Evolutionary conservation across 2,797 vertebrate species (phyloP).

Genomic region (Adelosebastes latens): DNA sequence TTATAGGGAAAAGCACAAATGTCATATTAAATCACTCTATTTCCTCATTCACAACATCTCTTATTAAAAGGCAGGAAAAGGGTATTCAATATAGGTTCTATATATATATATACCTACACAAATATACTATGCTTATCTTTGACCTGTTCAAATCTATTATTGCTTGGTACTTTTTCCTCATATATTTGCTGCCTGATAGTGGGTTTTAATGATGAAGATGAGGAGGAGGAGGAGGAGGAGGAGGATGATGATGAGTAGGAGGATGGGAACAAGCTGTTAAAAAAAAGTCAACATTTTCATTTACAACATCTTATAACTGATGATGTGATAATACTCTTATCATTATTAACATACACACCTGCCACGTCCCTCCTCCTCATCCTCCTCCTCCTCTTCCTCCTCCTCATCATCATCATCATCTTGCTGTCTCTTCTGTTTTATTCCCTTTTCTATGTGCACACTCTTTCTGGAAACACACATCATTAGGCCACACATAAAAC

Average conservation of each 20-base stretch:
- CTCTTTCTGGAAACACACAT: slow-evolving; percentile 3
- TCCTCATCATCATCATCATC: slow-evolving; percentile 13
- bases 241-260: slow-evolving; percentile 8
- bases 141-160: no score
- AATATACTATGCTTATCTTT: no score
- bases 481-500: neutral
- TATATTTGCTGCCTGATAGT: neutral
- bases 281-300: neutral
- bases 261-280: neutral
- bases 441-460: neutral
- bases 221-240: neutral
- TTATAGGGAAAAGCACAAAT: no score
- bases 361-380: slow-evolving; percentile 4
- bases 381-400: neutral
- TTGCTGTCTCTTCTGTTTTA: neutral
- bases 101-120: neutral
- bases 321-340: slow-evolving; percentile 3
- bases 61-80: no score
- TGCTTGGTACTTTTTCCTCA: no score
- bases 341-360: neutral
- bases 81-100: neutral
- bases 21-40: no score
- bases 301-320: neutral
- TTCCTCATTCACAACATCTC: no score
- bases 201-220: neutral